Conservation (phyloP, 2,113 vertebrate species). For the Coturnix japonica region DNA sequence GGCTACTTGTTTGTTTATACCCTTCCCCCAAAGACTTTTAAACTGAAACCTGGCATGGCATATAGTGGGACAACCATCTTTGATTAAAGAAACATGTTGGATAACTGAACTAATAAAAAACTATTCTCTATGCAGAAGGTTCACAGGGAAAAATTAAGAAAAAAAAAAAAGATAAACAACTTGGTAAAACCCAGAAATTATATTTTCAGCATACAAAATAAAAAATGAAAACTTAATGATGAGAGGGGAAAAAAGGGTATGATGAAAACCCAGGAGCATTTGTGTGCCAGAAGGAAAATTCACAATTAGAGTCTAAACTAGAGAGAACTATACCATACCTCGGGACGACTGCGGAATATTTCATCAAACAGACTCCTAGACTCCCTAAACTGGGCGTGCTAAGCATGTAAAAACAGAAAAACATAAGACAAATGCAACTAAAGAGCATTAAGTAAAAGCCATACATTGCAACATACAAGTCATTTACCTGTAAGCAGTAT, state of each 20-base stretch:
- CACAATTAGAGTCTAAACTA: constrained; percentile 72
- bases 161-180: not conserved
- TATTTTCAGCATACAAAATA: not conserved
- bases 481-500: constrained; percentile 34
- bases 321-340: constrained; percentile 79
- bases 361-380: constrained; percentile 83
- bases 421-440: constrained; percentile 74
- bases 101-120: not conserved
- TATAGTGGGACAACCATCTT: not conserved
- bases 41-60: not conserved
- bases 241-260: not conserved
- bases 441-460: constrained; percentile 71
- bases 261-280: constrained; percentile 4
- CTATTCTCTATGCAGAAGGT: not conserved
- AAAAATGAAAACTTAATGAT: not conserved
- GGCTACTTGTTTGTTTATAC: rapidly evolving
- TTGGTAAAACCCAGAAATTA: not conserved
- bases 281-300: constrained; percentile 55
- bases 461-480: constrained; percentile 64
- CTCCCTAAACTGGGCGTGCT: constrained; percentile 81
- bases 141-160: not conserved
- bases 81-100: not conserved
- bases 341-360: constrained; percentile 79
- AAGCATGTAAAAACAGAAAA: constrained; percentile 80
- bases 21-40: not conserved